Percentiles rank a stretch among this genome's conserved stretches.
Conservation (phyloP, 2,888 invertebrate species). For the Ectemnius continuus region DNA sequence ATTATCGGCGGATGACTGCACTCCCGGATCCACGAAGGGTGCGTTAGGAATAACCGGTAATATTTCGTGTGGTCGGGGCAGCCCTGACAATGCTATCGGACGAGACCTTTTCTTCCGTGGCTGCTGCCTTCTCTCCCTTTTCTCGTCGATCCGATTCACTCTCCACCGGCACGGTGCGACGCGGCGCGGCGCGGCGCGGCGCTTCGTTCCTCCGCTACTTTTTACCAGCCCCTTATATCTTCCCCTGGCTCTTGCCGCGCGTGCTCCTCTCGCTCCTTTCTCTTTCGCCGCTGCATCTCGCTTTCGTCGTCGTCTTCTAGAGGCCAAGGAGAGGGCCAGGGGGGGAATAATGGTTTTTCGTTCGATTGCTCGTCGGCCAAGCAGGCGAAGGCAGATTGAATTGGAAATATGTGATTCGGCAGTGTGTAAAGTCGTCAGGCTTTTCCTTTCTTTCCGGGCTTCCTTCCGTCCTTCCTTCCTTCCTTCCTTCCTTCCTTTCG, state of each 20-base stretch:
- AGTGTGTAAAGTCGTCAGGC: conserved; percentile 71
- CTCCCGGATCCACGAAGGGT: conserved; percentile 44
- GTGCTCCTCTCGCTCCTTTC: conserved; percentile 1
- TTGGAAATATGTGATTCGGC: conserved; percentile 73
- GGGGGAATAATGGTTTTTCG: conserved; percentile 70
- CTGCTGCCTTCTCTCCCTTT: conserved; percentile 22
- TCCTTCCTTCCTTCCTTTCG: conserved; percentile 18
- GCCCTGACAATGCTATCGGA: conserved; percentile 67
- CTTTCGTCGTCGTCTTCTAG: conserved; percentile 36
- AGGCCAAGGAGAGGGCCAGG: conserved; percentile 42
- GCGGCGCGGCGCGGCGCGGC: no score
- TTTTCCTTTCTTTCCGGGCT: conserved; percentile 42
- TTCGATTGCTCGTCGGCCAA: conserved; percentile 62
- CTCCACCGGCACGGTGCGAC: conserved; percentile 18
- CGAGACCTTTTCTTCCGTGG: conserved; percentile 43
- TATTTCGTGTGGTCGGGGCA: conserved; percentile 70
- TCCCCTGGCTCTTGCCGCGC: background rate
- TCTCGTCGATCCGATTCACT: conserved; percentile 49
- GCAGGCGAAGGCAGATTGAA: conserved; percentile 66
- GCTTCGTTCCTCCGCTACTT: conserved; percentile 2
- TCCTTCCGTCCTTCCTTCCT: conserved; percentile 20
- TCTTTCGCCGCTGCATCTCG: conserved; percentile 8
- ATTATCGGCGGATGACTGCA: conserved; percentile 66
- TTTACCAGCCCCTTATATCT: conserved; percentile 12
- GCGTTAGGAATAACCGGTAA: conserved; percentile 66